Evolutionary conservation across 1,140 invertebrate species (phyloP), one percentile per base, ranked within the genome.

Genomic region (Brachionus paranguensis): DNA sequence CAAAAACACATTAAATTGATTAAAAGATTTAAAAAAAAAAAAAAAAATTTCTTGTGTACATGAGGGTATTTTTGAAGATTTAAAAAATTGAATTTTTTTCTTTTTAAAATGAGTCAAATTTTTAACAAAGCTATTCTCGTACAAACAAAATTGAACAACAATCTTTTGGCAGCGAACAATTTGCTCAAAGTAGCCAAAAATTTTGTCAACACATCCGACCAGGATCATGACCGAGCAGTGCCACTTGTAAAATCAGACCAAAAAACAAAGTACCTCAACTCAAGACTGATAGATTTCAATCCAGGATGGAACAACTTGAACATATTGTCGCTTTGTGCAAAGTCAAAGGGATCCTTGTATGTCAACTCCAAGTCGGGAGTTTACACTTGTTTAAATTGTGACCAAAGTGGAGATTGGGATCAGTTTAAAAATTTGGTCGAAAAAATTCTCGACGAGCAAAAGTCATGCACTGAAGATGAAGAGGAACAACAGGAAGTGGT

Each of bases 331-430:
- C 27, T 76, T 27, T 76, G 72, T 50, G 24, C 24, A 20, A 76
- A 76, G 14, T 11, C 72, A 3, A 3, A 24, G 3, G 20, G 10
- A 14, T 24, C 43, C 11, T 14, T 76, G 8, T 76, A 50, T 33
- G 20, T 76, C 11, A 76, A 76, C 27, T 20, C 43, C 20, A 76
- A 76, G 47, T 50, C 43, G 86, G 87, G 87, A 37, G 85, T 86
- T 72, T 88, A 87, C 85, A 79, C 86, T n/a, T 88, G 87, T 84
- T 72, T 85, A 53, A 85, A 85, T 55, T 88, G 87, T 83, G 85
- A 86, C 24, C 86, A 85, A 76, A 85, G 83, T 41, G 87, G 87
- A 3, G 47, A 81, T 10, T 88, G 87, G 87, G 74, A 76, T 11
- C 83, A 86, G 27, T 84, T 88, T n/a, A 68, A 84, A 45, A 85